These are phyloP conservation scores for Chlamydotis undulata DNA, from an alignment of 2,113 vertebrate genomes.

Conservation along the genomic window DNA sequence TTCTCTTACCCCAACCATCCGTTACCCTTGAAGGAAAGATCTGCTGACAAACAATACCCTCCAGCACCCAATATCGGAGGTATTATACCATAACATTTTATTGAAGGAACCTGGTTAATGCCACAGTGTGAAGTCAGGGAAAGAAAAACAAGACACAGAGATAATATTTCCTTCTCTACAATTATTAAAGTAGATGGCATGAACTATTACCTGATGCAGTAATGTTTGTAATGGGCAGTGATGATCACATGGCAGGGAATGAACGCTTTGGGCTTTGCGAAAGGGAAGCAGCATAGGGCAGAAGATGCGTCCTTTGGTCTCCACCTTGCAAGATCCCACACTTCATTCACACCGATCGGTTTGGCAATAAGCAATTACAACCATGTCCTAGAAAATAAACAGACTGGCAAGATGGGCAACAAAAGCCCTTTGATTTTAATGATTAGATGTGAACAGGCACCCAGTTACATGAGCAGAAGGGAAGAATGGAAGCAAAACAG, in stretches of 20 bases:
- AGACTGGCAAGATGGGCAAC: not conserved
- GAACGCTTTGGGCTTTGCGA: rapidly evolving
- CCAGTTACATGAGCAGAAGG: not conserved
- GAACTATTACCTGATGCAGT: rapidly evolving
- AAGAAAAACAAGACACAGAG: not conserved
- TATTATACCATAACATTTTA: not conserved
- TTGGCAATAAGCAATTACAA: not conserved
- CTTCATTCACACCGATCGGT: not conserved
- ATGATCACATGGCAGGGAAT: rapidly evolving
- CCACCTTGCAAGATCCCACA: not conserved
- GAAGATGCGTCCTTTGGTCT: not conserved
- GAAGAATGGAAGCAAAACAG: not conserved
- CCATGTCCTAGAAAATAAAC: not conserved
- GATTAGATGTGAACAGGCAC: not conserved
- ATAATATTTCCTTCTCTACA: not conserved
- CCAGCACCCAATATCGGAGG: rapidly evolving
- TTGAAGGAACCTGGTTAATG: not conserved
- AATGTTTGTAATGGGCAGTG: not conserved
- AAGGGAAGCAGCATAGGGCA: not conserved
- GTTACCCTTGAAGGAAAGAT: not conserved
- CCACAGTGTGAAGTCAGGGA: not conserved
- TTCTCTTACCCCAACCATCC: not conserved
- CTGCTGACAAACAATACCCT: rapidly evolving
- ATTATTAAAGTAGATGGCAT: rapidly evolving
- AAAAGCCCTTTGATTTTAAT: not conserved